A percentile compares a stretch with the other conserved stretches of the same genome.
phyloP scores from a whole-genome alignment of 2,797 vertebrate species.

The Gobionotothen gibberifrons region DNA sequence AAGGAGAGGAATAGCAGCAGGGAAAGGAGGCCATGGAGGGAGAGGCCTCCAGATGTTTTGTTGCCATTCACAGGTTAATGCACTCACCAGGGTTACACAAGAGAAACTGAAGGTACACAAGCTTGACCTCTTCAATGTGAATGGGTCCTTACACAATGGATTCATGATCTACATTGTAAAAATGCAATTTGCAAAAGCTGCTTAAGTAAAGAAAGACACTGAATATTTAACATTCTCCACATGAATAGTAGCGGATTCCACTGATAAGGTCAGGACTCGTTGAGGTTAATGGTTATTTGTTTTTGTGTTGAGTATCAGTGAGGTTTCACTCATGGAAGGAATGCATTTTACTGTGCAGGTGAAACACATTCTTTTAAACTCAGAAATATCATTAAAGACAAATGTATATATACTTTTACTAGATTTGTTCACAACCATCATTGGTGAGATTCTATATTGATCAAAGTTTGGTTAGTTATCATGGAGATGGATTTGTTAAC shows the following conservation, averaged over 20 bases:
- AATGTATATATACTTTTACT: too few species aligned
- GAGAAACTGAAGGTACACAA: slow-evolving; percentile 20
- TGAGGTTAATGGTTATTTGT: neutral
- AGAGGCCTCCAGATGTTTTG: slow-evolving; percentile 10
- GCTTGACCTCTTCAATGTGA: slow-evolving; percentile 24
- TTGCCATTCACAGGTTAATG: slow-evolving; percentile 61
- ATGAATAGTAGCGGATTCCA: slow-evolving; percentile 1
- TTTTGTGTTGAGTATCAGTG: neutral
- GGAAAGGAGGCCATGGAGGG: slow-evolving; percentile 12
- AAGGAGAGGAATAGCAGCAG: neutral
- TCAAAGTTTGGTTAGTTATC: neutral
- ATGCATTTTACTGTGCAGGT: neutral
- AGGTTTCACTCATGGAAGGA: neutral
- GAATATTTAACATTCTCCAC: slow-evolving; percentile 21
- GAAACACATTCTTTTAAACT: neutral
- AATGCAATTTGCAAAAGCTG: slow-evolving; percentile 11
- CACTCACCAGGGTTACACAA: slow-evolving; percentile 26
- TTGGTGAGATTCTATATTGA: neutral
- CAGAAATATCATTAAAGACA: too few species aligned
- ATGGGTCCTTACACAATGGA: slow-evolving; percentile 14
- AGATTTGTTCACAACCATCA: neutral
- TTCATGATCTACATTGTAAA: slow-evolving; percentile 30
- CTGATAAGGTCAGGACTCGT: neutral
- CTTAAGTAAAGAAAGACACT: neutral
- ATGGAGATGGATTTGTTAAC: neutral